phyloP scores from a whole-genome alignment of 2,888 invertebrate genomes.

The Baronia brevicornis region DNA sequence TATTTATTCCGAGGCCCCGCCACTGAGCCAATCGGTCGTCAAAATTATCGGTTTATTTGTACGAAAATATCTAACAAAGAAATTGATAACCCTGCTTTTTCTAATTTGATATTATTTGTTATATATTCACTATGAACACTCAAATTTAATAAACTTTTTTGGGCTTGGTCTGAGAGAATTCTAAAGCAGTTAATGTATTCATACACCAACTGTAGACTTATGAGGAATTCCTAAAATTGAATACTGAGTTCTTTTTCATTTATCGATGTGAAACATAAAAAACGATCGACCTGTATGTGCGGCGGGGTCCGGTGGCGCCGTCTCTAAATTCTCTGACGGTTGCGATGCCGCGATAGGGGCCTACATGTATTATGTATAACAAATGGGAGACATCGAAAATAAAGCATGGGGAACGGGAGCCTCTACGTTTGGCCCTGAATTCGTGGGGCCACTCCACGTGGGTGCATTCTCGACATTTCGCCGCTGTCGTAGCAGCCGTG shows the following conservation, averaged over 20 bases:
- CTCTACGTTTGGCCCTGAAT: slow-evolving; percentile 53
- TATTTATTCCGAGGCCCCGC: too few relatives aligned
- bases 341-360: slow-evolving; percentile 66
- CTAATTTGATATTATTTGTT: too few relatives aligned
- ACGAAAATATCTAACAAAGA: too few relatives aligned
- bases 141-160: too few relatives aligned
- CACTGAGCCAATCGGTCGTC: too few relatives aligned
- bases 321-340: slow-evolving; percentile 61
- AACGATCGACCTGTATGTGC: slow-evolving; percentile 46
- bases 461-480: slow-evolving; percentile 63
- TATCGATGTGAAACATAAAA: slow-evolving; percentile 16
- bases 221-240: too few relatives aligned
- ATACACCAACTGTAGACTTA: too few relatives aligned
- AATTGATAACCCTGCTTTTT: too few relatives aligned
- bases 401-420: slow-evolving; percentile 49
- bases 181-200: too few relatives aligned
- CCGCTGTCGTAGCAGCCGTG: slow-evolving; percentile 29
- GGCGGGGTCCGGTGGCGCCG: slow-evolving; percentile 59
- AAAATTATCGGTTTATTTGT: too few relatives aligned
- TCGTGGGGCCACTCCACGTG: slow-evolving; percentile 50
- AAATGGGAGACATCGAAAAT: slow-evolving; percentile 74
- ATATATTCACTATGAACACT: too few relatives aligned
- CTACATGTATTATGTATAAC: slow-evolving; percentile 74
- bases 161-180: too few relatives aligned
- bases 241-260: neutral